Evolutionary conservation across 64 coral and sea anemone species (phyloP).

Genomic region (Stichodactyla helianthus): DNA sequence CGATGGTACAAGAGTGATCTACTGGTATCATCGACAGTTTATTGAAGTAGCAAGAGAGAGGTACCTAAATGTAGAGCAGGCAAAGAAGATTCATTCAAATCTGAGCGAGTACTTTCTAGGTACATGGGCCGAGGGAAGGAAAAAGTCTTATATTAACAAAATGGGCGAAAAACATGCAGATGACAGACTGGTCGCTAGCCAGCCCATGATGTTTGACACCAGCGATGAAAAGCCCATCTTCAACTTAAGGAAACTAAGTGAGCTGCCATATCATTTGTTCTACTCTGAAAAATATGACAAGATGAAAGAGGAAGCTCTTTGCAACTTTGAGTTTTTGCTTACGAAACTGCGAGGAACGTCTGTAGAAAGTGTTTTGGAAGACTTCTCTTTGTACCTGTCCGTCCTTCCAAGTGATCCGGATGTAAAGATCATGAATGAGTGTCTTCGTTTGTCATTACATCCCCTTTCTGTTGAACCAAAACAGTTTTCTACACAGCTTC

Average conservation of each 20-base stretch:
- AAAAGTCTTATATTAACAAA: constrained; percentile 83
- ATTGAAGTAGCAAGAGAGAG: constrained; percentile 87
- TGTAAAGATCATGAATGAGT: constrained; percentile 75
- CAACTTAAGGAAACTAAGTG: constrained; percentile 84
- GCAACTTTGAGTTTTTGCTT: constrained; percentile 88
- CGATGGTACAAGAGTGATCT: constrained; percentile 85
- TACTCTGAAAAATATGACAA: constrained; percentile 54
- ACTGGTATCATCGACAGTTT: constrained; percentile 97
- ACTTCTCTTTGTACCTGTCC: constrained; percentile 60
- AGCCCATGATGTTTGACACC: constrained; percentile 77
- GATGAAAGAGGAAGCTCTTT: constrained; percentile 65
- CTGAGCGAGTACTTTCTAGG: constrained; percentile 93
- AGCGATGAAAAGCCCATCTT: constrained; percentile 65
- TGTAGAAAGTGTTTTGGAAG: constrained; percentile 47
- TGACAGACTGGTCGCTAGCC: constrained; percentile 78
- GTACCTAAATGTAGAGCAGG: constrained; percentile 53
- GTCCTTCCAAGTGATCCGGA: constrained; percentile 58
- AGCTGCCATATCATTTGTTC: constrained; percentile 86
- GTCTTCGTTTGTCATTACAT: constrained; percentile 71
- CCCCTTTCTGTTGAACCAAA: constrained; percentile 63
- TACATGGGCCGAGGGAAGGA: constrained; percentile 65
- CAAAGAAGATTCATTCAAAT: constrained; percentile 63
- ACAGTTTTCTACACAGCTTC: constrained; percentile 86
- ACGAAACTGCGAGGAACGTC: constrained; percentile 75
- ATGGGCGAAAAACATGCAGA: constrained; percentile 53